A percentile compares a stretch with the other conserved stretches of the same genome.
Conservation (phyloP, 2,797 vertebrate genomes). For the Dendrocincla fuliginosa region DNA sequence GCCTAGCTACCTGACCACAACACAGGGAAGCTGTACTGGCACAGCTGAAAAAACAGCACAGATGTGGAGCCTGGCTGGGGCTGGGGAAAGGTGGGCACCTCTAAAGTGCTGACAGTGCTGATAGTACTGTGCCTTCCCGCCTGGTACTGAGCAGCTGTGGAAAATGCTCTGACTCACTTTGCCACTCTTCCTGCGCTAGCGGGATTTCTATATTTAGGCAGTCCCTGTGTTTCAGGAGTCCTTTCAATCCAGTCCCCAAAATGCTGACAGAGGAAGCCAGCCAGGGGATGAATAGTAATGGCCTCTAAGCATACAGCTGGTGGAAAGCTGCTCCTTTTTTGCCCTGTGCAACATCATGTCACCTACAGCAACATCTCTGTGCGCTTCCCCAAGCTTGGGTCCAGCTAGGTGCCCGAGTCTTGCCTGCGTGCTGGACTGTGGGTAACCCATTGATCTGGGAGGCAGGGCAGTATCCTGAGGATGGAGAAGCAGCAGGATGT, state of each 20-base stretch:
- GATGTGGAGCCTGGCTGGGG: background rate
- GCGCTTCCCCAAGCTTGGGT: fast-evolving
- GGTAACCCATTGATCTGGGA: background rate
- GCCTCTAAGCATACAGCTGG: background rate
- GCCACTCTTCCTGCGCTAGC: background rate
- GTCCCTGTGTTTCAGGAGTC: background rate
- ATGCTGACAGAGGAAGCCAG: background rate
- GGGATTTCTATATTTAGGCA: background rate
- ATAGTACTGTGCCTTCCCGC: background rate
- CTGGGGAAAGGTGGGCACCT: background rate
- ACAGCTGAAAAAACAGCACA: background rate
- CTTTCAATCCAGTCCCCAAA: background rate
- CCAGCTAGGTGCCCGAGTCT: background rate
- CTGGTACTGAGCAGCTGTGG: fast-evolving
- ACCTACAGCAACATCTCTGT: background rate
- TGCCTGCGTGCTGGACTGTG: background rate
- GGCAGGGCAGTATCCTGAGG: background rate
- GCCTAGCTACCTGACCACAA: background rate
- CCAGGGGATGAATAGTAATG: background rate
- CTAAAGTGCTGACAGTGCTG: background rate
- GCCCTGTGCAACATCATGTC: fast-evolving
- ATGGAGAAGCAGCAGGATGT: background rate
- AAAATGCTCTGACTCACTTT: background rate
- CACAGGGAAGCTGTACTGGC: background rate
- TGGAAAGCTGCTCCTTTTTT: background rate